phyloP scores from a whole-genome alignment of 2,113 vertebrate genomes.

The Procapra przewalskii region DNA sequence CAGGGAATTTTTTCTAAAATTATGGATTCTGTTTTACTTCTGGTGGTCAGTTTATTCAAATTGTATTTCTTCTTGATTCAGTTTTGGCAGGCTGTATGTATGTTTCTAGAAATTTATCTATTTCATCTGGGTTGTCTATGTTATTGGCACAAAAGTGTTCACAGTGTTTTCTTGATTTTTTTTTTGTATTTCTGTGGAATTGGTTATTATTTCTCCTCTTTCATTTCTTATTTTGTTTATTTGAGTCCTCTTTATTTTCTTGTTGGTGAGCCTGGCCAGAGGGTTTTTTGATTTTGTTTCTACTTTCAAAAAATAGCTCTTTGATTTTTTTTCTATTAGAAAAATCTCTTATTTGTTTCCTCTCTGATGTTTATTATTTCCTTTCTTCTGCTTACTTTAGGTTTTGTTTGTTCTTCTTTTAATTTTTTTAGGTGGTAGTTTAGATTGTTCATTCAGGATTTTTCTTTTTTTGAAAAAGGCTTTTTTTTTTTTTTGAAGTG shows the following conservation, averaged over 20 bases:
- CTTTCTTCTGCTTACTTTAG: not conserved
- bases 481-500: not conserved
- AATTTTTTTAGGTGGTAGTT: not conserved
- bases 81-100: not conserved
- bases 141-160: not conserved
- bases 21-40: not conserved
- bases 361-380: not conserved
- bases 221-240: not conserved
- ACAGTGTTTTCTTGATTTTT: not conserved
- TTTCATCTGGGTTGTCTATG: not conserved
- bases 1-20: not conserved
- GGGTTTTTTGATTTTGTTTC: not conserved
- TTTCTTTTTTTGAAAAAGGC: not conserved
- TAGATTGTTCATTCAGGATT: not conserved
- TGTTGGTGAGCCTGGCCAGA: not conserved
- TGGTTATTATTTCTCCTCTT: not conserved
- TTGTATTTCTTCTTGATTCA: not conserved
- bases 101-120: not conserved
- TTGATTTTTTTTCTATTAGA: not conserved
- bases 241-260: not conserved
- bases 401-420: not conserved
- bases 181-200: not conserved
- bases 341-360: not conserved
- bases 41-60: not conserved
- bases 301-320: not conserved